Evolutionary conservation across 2,113 vertebrate species (phyloP), one percentile per base, ranked within the genome.

Genomic region (Nipponia nippon): DNA sequence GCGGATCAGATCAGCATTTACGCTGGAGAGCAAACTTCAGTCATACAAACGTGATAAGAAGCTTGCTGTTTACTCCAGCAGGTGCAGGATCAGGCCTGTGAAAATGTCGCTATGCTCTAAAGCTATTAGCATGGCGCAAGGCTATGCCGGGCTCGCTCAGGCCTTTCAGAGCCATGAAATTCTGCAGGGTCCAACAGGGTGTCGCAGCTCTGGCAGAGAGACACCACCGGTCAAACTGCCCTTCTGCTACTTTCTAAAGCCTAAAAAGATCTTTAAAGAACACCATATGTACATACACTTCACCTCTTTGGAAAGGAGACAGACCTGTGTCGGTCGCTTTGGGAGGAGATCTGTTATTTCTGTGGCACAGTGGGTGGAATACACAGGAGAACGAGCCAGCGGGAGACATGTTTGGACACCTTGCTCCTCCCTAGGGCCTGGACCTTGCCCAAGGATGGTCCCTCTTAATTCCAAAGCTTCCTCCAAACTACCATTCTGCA

Each of bases 341-440:
- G 40, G 40, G 53, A 59, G 38, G 52, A 61, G 17, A 26, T 36
- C 25, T 47, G 38, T 10, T 19, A 26, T 79, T 87, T 53, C 59
- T 61, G 16, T 13, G 62, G 55, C 1, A 1, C 49, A 3, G n/a
- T 42, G 38, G 36, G 29, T 70, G 52, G 55, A 70, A 79, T n/a
- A 71, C 9, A 19, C 6, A 15, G 73, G 52, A 36, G 16, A 80
- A 49, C 0, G 2, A 34, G 22, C 13, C 13, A 32, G 20, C 0
- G 1, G 18, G 19, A 67, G 42, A 26, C 23, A 44, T 11, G n/a
- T 42, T 11, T 29, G 27, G 40, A 66, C 1, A 21, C 67, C 42
- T 73, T 69, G 62, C 13, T 73, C 47, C 47, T 67, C 47, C 26
- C 30, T 27, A 20, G n/a, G 32, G 30, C 23, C 21, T 42, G 49